Base-by-base conservation (phyloP, 2,113 vertebrate genomes). In the Bubo bubo region DNA sequence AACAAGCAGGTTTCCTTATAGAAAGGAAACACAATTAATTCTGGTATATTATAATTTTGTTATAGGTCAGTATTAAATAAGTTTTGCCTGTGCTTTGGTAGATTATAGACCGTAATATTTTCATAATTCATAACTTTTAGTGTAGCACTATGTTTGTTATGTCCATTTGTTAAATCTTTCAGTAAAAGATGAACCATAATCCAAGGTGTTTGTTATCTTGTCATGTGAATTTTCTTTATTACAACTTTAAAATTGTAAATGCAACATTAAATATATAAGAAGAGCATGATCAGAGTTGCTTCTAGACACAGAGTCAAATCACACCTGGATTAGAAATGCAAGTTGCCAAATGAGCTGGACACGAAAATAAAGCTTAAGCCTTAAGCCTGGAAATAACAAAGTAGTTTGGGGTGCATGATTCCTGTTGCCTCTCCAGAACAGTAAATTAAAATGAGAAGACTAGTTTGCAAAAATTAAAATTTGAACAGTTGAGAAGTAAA, bases 11-110 rank as follows among this genome's bases (percentile, higher is more conserved):
- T 96, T 97, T 97, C 73, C 91, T 97, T 97, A 87, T 82, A 95
- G 89, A 67, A 80, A 95, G 84, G 92, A 97, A 98, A 83, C 70
- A 92, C 91, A 82, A 67, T 98, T 97, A 95, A 88, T 96, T 97
- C 79, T 95, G 74, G 63, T 67, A 82, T 94, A 94, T 84, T 94
- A 14, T 79, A 83, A 98, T 92, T 95, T 37, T 82, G 72, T 95
- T 96, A 86, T 37, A 85, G 47, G 39, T 93, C 63, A 95, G 15
- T 95, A 95, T 87, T 92, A 95, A 97, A 37, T 96, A 95, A 47
- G 22, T 53, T 81, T 82, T 39, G 49, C 50, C 50, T 71, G 79
- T 68, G 60, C 79, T 96, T 95, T 87, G 58, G 41, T 86, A 91
- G 59, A 90, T 43, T 80, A 77, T 79, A 87, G 79, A 56, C 90